Percentiles rank a stretch among this genome's conserved stretches.
phyloP scores from a whole-genome alignment of 2,797 vertebrate species.

The Acanthurus leucopareius region DNA sequence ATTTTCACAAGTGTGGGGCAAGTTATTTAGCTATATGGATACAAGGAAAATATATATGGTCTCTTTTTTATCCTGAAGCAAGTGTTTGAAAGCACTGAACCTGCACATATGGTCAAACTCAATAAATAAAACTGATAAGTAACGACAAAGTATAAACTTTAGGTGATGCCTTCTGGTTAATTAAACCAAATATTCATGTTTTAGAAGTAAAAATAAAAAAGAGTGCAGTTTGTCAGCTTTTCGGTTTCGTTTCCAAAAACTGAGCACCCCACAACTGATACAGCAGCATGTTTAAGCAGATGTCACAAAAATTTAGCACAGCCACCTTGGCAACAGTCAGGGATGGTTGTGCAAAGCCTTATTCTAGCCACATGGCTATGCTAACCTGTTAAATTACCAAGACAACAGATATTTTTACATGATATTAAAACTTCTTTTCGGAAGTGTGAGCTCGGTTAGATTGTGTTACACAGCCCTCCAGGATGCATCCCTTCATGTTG shows the following conservation, averaged over 20 bases:
- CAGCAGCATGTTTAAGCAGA: neutral
- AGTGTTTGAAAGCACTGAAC: neutral
- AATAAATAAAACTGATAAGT: neutral
- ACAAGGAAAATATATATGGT: neutral
- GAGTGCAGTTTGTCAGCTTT: neutral
- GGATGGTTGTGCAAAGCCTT: neutral
- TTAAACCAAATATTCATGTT: neutral
- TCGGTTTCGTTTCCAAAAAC: neutral
- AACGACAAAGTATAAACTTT: neutral
- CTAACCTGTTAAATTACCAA: neutral
- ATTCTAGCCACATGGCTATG: neutral
- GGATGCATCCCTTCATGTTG: neutral
- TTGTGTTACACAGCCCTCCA: neutral
- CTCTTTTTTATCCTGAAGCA: neutral
- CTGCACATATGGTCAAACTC: neutral
- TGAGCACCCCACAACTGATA: neutral
- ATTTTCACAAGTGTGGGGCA: constrained; percentile 1
- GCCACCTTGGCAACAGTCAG: neutral
- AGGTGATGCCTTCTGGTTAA: neutral
- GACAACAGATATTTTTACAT: neutral
- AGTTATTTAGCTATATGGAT: neutral
- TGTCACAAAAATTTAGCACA: neutral
- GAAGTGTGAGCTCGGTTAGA: neutral
- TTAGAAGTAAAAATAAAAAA: neutral
- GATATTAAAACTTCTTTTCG: neutral